Evolutionary conservation across 1,140 invertebrate genomes (phyloP).

Genomic region (Centruroides sculpturatus): DNA sequence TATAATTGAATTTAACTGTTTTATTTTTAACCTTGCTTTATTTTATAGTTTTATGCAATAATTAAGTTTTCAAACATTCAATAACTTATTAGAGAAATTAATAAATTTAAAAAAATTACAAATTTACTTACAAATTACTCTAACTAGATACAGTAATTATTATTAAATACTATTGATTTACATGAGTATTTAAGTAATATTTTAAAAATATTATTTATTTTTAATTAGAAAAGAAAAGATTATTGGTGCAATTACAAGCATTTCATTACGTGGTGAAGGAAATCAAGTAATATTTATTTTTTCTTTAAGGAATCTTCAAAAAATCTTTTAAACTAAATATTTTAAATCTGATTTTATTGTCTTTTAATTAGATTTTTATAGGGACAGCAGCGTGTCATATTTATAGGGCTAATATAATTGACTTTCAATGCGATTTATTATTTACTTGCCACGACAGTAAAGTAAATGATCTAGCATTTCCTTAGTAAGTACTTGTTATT

Average conservation of each 20-base stretch:
- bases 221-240: constrained; percentile 43
- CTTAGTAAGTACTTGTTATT: constrained; percentile 41
- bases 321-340: no score
- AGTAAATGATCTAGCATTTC: constrained; percentile 69
- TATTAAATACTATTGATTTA: no score
- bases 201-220: constrained; percentile 19
- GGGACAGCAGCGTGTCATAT: constrained; percentile 67
- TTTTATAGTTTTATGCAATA: no score
- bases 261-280: constrained; percentile 30
- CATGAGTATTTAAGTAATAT: no score
- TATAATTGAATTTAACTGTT: no score
- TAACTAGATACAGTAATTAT: no score
- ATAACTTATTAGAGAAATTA: no score
- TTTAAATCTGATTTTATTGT: constrained; percentile 3
- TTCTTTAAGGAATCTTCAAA: no score
- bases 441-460: constrained; percentile 64
- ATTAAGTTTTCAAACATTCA: no score
- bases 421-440: constrained; percentile 50
- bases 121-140: no score
- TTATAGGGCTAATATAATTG: constrained; percentile 53
- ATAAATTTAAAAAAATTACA: no score
- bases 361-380: constrained; percentile 35
- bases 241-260: constrained; percentile 28
- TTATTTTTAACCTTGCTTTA: no score
- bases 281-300: constrained; percentile 24